phyloP scores from a whole-genome alignment of 2,113 vertebrate genomes.

The Passer montanus region DNA sequence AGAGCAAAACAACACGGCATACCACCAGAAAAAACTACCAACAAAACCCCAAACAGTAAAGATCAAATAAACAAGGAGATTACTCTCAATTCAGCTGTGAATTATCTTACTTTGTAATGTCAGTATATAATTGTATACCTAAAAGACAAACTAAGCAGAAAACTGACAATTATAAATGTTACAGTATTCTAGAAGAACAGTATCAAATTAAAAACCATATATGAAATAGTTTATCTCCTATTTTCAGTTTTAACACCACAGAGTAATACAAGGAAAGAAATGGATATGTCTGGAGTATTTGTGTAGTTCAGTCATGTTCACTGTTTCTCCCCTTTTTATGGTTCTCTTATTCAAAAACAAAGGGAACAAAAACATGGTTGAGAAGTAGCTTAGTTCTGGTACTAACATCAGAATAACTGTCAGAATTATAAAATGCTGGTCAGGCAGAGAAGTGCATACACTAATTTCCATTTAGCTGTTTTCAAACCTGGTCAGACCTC shows the following conservation, averaged over 20 bases:
- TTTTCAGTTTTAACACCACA: neutral
- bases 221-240: neutral
- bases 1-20: neutral
- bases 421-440: constrained; percentile 26
- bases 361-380: neutral
- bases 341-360: neutral
- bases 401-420: neutral
- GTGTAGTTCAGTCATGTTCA: constrained; percentile 23
- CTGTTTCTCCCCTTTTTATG: neutral
- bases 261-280: neutral
- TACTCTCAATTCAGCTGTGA: neutral
- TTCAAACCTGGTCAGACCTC: constrained; percentile 13
- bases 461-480: constrained; percentile 11
- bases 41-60: neutral
- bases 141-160: neutral
- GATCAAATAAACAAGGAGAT: neutral
- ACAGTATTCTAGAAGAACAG: neutral
- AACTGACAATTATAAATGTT: neutral
- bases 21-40: neutral
- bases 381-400: constrained; percentile 29
- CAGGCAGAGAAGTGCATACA: neutral
- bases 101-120: neutral
- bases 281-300: neutral
- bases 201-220: neutral
- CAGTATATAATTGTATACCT: neutral